These are phyloP conservation scores for Epinephelus awoara DNA, from an alignment of 2,797 vertebrate genomes.

Conservation along the genomic window DNA sequence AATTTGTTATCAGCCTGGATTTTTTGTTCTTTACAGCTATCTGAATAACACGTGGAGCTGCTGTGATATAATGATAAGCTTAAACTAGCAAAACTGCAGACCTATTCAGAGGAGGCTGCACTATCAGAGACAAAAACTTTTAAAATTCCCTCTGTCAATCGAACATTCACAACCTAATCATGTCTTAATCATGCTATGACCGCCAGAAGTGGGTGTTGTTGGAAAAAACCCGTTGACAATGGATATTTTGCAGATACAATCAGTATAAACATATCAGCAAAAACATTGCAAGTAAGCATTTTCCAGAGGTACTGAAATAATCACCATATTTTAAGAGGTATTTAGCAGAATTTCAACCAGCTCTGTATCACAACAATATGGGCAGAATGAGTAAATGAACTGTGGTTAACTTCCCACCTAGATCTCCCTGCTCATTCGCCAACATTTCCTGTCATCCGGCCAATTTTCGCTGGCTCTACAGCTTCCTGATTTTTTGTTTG, in stretches of 20 bases:
- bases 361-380: too few relatives aligned
- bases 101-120: background rate
- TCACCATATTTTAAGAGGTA: too few relatives aligned
- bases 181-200: background rate
- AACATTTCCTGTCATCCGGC: too few relatives aligned
- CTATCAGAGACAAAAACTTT: background rate
- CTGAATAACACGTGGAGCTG: background rate
- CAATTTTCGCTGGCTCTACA: too few relatives aligned
- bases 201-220: background rate
- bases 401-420: too few relatives aligned
- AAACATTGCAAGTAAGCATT: background rate
- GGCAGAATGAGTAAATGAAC: too few relatives aligned
- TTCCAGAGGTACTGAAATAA: background rate
- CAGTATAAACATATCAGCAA: background rate
- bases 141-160: background rate
- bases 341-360: too few relatives aligned
- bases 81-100: background rate
- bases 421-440: too few relatives aligned
- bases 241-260: background rate
- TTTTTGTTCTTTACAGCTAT: background rate
- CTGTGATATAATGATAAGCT: background rate
- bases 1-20: slow-evolving; percentile 19
- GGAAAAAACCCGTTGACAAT: background rate
- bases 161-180: background rate
- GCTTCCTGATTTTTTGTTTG: too few relatives aligned